Evolutionary conservation across 2,797 vertebrate genomes (phyloP).

Genomic region (Acrossocheilus fasciatus): DNA sequence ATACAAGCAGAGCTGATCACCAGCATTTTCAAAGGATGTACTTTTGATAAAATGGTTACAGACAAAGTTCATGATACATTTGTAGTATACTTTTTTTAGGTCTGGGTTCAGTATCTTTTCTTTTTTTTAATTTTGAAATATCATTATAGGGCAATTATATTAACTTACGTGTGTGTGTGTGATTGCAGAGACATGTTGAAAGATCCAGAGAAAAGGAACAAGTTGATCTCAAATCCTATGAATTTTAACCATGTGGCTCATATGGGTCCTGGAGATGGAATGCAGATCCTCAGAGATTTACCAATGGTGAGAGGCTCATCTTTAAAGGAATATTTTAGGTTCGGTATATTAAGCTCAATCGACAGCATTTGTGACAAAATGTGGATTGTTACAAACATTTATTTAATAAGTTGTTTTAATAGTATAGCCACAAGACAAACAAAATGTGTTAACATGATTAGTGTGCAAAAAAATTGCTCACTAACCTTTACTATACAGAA

Average conservation of each 20-base stretch:
- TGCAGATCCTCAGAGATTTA: constrained; percentile 97
- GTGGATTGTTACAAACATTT: neutral
- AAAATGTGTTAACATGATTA: neutral
- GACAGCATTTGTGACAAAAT: neutral
- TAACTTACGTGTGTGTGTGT: neutral
- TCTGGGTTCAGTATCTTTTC: neutral
- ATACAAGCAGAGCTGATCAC: neutral
- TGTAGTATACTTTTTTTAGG: neutral
- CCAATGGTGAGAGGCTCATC: constrained; percentile 61
- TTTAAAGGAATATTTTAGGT: neutral
- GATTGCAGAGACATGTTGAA: constrained; percentile 93
- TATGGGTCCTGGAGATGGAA: constrained; percentile 98
- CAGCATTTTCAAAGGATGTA: neutral
- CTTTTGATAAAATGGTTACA: neutral
- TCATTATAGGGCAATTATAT: neutral
- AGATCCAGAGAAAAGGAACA: constrained; percentile 99
- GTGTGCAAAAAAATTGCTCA: neutral
- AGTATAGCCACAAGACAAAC: neutral
- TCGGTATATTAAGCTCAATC: neutral
- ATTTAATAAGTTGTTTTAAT: neutral
- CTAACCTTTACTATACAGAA: neutral
- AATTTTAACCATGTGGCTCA: constrained; percentile 99
- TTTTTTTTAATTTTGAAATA: neutral
- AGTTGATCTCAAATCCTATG: constrained; percentile 98
- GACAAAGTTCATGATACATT: too few species aligned